Evolutionary conservation across 2,113 vertebrate genomes (phyloP).

Genomic region (Chrysochloris asiatica): DNA sequence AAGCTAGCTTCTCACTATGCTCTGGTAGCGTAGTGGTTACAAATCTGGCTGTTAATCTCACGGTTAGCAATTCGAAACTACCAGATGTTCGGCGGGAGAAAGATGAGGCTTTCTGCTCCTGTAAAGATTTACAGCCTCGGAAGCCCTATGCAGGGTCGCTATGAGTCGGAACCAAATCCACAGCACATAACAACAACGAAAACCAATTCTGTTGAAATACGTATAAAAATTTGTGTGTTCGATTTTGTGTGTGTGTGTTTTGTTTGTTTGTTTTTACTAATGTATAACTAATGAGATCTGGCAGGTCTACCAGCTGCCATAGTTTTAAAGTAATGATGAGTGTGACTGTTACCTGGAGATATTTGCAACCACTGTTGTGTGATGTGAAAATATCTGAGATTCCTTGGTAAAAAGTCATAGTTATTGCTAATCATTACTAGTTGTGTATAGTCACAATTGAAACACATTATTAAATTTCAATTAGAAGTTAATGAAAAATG

Average conservation of each 20-base stretch:
- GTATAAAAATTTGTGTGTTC: too few species aligned
- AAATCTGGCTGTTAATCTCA: too few species aligned
- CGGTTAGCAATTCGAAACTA: too few species aligned
- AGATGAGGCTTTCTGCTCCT: too few species aligned
- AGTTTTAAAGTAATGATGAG: slow-evolving; percentile 18
- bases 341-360: background rate
- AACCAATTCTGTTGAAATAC: slow-evolving; percentile 9
- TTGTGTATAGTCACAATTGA: background rate
- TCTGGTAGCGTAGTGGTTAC: too few species aligned
- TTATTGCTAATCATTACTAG: background rate
- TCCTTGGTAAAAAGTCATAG: background rate
- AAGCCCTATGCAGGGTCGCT: too few species aligned
- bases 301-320: background rate
- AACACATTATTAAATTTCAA: slow-evolving; percentile 33
- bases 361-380: background rate
- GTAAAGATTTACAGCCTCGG: too few species aligned
- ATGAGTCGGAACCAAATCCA: too few species aligned
- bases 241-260: background rate
- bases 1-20: too few species aligned
- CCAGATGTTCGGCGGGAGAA: too few species aligned
- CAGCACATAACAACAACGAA: too few species aligned
- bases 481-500: background rate
- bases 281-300: background rate
- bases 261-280: background rate
- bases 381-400: slow-evolving; percentile 7